A percentile compares a stretch with the other conserved stretches of the same genome.
Conservation (phyloP, 2,113 vertebrate genomes). For the Trochalopteron elliotii region DNA sequence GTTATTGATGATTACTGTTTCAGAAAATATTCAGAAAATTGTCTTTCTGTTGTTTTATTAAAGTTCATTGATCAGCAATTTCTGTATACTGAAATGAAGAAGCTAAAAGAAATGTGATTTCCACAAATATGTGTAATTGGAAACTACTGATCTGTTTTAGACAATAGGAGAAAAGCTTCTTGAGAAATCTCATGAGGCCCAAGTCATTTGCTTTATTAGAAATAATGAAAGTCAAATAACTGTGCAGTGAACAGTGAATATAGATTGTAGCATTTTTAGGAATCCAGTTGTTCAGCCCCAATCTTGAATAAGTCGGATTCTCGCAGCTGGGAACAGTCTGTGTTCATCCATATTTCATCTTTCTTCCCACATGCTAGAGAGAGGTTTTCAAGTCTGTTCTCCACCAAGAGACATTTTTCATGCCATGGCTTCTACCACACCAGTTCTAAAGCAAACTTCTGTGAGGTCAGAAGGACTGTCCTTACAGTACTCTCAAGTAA, state of each 20-base stretch:
- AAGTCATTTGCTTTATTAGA: not conserved
- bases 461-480: not conserved
- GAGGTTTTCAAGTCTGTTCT: not conserved
- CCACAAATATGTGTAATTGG: not conserved
- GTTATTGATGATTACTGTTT: slow-evolving; percentile 1
- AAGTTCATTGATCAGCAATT: not conserved
- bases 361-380: not conserved
- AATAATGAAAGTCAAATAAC: not conserved
- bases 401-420: not conserved
- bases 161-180: not conserved
- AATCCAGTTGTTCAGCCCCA: not conserved
- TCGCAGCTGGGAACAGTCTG: not conserved
- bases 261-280: not conserved
- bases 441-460: not conserved
- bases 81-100: not conserved
- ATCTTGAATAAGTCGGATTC: not conserved
- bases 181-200: not conserved
- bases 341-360: not conserved
- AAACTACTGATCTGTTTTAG: not conserved
- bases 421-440: not conserved
- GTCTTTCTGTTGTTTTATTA: not conserved
- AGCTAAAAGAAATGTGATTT: not conserved
- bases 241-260: not conserved
- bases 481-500: not conserved
- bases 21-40: not conserved